Evolutionary conservation across 2,888 invertebrate species (phyloP), one percentile per base, ranked within the genome.

Genomic region (Plagodis pulveraria): DNA sequence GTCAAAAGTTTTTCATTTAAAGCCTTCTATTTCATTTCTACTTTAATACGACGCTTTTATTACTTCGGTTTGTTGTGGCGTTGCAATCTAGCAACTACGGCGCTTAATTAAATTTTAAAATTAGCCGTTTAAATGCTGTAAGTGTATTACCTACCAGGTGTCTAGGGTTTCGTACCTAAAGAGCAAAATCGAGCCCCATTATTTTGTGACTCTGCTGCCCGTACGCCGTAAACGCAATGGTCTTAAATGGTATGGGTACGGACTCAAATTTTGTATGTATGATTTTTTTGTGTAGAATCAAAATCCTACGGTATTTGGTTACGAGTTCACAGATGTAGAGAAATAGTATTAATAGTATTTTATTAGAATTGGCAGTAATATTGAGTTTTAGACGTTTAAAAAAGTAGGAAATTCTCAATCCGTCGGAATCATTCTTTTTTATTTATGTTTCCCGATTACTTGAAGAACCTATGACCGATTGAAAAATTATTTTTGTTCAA

Each of bases 71-170:
- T 41, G 41, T 36, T 36, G 36, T 8, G 36, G 36, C 7, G 8
- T 36, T 36, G 36, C 36, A 36, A n/a, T 8, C 41, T 41, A 41
- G 10, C 41, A 10, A 35, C 36, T 43, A 45, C 33, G 41, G 8
- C 36, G 41, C 49, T 50, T 58, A 62, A 58, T 58, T 56, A 62
- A 58, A 58, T 38, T 56, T 43, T 36, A 54, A 41, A 41, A 41
- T 41, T 41, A 10, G 41, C 41, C 41, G 1, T 5, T 8, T 10
- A 41, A 41, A n/a, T 41, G 22, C 22, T 22, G 22, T 22, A 22
- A 22, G 22, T 22, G n/a, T n/a, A n/a, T n/a, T 2, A 22, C 22
- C 22, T 2, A 2, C 22, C 22, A 38, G 38, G 38, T 38, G 1
- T 38, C 9, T 38, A 38, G 38, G 38, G 38, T 38, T 38, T 9